These are phyloP conservation scores for Nemotelus nigrinus DNA, from an alignment of 2,888 invertebrate genomes.

Conservation along the genomic window DNA sequence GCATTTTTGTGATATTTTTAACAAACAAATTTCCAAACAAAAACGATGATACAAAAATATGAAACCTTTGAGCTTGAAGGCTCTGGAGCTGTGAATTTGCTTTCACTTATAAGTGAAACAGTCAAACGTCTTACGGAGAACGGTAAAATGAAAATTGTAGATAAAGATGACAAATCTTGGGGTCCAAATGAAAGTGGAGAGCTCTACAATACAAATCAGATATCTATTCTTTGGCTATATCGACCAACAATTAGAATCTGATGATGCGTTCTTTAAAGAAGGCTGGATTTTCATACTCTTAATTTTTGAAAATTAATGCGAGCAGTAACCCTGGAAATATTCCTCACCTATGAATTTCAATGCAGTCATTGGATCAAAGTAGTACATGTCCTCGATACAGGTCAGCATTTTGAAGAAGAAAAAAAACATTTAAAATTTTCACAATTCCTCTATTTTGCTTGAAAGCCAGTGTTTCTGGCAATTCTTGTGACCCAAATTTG, in stretches of 20 bases:
- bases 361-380: too few species aligned
- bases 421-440: too few species aligned
- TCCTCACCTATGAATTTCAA: too few species aligned
- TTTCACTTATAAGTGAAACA: slow-evolving; percentile 51
- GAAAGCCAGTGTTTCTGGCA: too few species aligned
- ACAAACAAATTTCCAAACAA: slow-evolving; percentile 56
- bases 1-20: slow-evolving; percentile 58
- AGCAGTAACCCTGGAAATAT: too few species aligned
- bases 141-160: slow-evolving; percentile 58
- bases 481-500: too few species aligned
- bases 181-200: slow-evolving; percentile 60
- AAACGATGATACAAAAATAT: slow-evolving; percentile 58
- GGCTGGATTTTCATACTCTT: slow-evolving; percentile 59
- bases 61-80: slow-evolving; percentile 59
- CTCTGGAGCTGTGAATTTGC: slow-evolving; percentile 55
- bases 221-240: slow-evolving; percentile 61
- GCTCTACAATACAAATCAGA: slow-evolving; percentile 56
- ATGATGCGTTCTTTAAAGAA: slow-evolving; percentile 58
- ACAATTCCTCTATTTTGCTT: too few species aligned
- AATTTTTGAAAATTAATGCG: too few species aligned
- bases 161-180: slow-evolving; percentile 57
- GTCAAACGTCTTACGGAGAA: slow-evolving; percentile 58
- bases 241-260: slow-evolving; percentile 58
- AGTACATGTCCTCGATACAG: too few species aligned
- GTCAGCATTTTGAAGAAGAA: too few species aligned